Evolutionary conservation across 2,888 invertebrate genomes (phyloP), one percentile per base, ranked within the genome.

Genomic region (Rhamnusium bicolor): DNA sequence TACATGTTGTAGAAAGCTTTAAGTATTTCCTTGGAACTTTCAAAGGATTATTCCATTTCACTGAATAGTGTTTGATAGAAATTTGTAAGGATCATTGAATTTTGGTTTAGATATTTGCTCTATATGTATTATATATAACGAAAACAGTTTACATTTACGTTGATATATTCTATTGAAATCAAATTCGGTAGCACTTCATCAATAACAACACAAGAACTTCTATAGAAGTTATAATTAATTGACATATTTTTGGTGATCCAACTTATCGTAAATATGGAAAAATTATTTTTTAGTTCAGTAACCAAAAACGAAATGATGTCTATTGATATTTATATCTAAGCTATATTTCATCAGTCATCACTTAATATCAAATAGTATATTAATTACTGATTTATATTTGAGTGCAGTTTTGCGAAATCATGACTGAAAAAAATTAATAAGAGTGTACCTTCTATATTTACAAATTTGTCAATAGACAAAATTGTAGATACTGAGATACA

Each of bases 31-130:
- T 19, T 18, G 14, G 56, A 56, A 24, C 60, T 18, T 29, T 40
- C 40, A 56, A 56, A 56, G 56, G 29, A 58, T 32, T 58, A 58
- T 58, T 58, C 32, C 58, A 29, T 32, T 19, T 32, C 32, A 16
- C 2, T 29, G 58, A 18, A 32, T 16, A 29, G 29, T 29, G 58
- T 27, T 10, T 58, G 58, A 18, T 58, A 29, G 27, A 29, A 29
- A 29, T 32, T 58, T 32, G 58, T 18, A 32, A 32, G 58, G 32
- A 16, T 32, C 58, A 58, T 58, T 29, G 58, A 58, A 27, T 58
- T 3, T 18, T 12, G 32, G 16, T 32, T 29, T 18, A 10, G 40
- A 40, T 40, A 40, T 40, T 40, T 40, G 40, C 40, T 12, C 40
- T 40, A 40, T 32, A 32, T 58, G 32, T 29, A 32, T 27, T 18